A percentile compares a stretch with the other conserved stretches of the same genome.
These are phyloP conservation scores for Rhynchophorus ferrugineus DNA, from an alignment of 1,140 invertebrate genomes.

Conservation along the genomic window DNA sequence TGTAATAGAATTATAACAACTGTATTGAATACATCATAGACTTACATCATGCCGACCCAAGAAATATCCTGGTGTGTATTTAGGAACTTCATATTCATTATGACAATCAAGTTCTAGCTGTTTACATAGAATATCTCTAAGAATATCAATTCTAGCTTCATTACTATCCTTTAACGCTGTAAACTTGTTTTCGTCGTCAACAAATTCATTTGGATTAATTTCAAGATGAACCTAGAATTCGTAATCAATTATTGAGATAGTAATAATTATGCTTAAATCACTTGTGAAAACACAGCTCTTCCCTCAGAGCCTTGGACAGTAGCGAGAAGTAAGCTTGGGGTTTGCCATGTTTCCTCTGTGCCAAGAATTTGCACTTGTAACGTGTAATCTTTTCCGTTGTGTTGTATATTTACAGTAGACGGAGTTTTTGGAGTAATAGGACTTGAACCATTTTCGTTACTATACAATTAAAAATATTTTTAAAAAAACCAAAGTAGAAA, in stretches of 20 bases:
- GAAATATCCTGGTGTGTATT: conserved; percentile 63
- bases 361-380: conserved; percentile 68
- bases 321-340: conserved; percentile 69
- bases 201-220: conserved; percentile 53
- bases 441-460: conserved; percentile 36
- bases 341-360: conserved; percentile 77
- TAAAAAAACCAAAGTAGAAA: no score
- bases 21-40: background rate
- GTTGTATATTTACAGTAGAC: conserved; percentile 53
- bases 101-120: conserved; percentile 62
- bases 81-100: conserved; percentile 37
- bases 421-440: conserved; percentile 46
- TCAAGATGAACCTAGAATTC: conserved; percentile 53
- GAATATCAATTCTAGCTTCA: conserved; percentile 63
- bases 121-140: conserved; percentile 63
- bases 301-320: conserved; percentile 54
- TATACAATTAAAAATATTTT: conserved; percentile 4
- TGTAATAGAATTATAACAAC: background rate
- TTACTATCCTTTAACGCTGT: conserved; percentile 54
- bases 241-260: background rate
- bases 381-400: conserved; percentile 57
- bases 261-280: conserved; percentile 30
- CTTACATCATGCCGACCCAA: conserved; percentile 68
- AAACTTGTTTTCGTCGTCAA: conserved; percentile 56
- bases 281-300: conserved; percentile 75